Percentiles rank a stretch among this genome's conserved stretches.
phyloP scores from a whole-genome alignment of 2,797 vertebrate species.

The Cryptoprocta ferox region DNA sequence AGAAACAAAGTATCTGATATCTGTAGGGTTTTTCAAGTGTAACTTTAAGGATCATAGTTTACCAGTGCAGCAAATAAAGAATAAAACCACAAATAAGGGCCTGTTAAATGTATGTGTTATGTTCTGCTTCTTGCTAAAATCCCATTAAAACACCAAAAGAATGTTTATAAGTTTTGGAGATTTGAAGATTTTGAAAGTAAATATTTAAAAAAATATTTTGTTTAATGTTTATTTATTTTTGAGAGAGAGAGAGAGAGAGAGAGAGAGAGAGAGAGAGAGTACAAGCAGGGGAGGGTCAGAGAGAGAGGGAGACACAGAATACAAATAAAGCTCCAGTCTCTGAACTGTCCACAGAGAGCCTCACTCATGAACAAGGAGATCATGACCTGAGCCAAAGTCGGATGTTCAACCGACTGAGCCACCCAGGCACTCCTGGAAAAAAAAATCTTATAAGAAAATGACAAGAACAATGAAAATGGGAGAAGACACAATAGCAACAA shows the following conservation, averaged over 20 bases:
- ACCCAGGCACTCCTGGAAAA: neutral
- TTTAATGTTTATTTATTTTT: no score
- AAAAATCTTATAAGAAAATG: neutral
- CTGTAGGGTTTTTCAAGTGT: neutral
- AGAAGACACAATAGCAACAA: neutral
- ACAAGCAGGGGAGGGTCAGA: no score
- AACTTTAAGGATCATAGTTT: neutral
- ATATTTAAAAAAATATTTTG: neutral
- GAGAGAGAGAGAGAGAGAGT: no score
- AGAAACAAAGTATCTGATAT: neutral
- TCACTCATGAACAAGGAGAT: no score
- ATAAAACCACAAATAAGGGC: neutral
- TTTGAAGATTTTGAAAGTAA: neutral
- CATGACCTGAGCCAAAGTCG: no score
- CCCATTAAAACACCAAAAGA: neutral
- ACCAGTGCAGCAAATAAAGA: neutral
- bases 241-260: no score
- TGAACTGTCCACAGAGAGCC: no score
- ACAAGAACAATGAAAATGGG: neutral
- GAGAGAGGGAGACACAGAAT: no score
- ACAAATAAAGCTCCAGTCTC: no score
- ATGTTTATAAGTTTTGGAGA: neutral
- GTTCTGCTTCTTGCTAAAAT: neutral
- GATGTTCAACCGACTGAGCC: no score
- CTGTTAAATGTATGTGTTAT: neutral